phyloP scores from a whole-genome alignment of 2,113 vertebrate genomes.

The Meles meles region DNA sequence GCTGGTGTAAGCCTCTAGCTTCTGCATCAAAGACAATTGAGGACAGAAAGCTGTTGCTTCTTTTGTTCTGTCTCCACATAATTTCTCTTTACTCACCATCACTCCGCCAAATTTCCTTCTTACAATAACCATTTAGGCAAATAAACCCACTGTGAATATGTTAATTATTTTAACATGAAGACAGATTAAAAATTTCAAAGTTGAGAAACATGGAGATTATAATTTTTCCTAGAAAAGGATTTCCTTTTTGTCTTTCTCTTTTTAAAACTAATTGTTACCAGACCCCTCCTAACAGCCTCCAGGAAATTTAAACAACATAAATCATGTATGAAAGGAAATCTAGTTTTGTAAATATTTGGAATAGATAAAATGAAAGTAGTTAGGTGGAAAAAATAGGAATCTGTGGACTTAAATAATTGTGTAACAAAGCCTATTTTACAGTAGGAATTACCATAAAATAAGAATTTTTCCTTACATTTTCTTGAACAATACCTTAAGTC shows the following conservation, averaged over 20 bases:
- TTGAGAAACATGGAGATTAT: conserved; percentile 5
- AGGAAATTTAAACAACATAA: conserved; percentile 62
- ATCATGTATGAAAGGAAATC: conserved; percentile 52
- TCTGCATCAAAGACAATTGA: background rate
- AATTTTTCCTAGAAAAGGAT: conserved; percentile 4
- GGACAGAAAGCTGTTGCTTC: background rate
- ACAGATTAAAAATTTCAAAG: conserved; percentile 38
- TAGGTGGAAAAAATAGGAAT: conserved; percentile 33
- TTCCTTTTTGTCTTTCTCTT: background rate
- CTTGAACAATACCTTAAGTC: background rate
- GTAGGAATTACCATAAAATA: conserved; percentile 8
- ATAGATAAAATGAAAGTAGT: conserved; percentile 36
- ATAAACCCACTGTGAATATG: background rate
- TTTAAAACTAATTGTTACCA: conserved; percentile 31
- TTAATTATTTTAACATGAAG: conserved; percentile 26
- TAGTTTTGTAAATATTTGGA: conserved; percentile 63
- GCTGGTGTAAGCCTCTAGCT: background rate
- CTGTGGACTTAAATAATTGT: conserved; percentile 24
- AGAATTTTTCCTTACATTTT: background rate
- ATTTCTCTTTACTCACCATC: conserved; percentile 12
- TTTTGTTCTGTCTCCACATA: background rate
- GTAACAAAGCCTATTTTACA: conserved; percentile 7
- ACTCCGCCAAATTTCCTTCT: background rate
- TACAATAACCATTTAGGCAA: background rate
- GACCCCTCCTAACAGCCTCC: conserved; percentile 28